Percentiles rank a stretch among this genome's conserved stretches.
Evolutionary conservation across 2,113 vertebrate genomes (phyloP).

Genomic region (Nannobrachium achirus): DNA sequence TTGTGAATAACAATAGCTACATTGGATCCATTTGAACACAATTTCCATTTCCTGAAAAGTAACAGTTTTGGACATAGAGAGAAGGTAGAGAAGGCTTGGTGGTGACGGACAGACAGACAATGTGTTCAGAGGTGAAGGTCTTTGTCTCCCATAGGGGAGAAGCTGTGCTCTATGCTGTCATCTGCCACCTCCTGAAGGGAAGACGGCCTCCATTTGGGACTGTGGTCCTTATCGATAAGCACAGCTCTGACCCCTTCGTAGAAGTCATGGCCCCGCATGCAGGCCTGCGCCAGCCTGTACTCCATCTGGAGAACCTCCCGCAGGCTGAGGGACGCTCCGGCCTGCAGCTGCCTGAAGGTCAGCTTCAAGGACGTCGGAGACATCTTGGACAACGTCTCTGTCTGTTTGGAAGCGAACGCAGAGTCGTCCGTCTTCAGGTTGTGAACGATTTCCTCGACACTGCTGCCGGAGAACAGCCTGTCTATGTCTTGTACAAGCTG

Average conservation of each 20-base stretch:
- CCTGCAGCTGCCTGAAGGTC: slow-evolving; percentile 85
- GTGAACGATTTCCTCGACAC: slow-evolving; percentile 87
- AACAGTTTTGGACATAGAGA: no score
- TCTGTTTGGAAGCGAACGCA: slow-evolving; percentile 87
- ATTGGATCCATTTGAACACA: no score
- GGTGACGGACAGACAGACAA: background rate
- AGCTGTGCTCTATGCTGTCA: slow-evolving; percentile 82
- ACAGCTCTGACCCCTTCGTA: slow-evolving; percentile 94
- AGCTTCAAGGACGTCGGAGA: slow-evolving; percentile 95
- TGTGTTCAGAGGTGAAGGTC: slow-evolving; percentile 84
- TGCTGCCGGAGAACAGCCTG: slow-evolving; percentile 87
- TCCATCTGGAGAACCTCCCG: slow-evolving; percentile 91
- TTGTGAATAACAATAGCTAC: no score
- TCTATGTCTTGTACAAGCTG: slow-evolving; percentile 89
- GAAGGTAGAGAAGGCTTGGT: slow-evolving; percentile 30
- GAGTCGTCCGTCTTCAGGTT: slow-evolving; percentile 89
- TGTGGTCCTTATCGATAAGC: slow-evolving; percentile 92
- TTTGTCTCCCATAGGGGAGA: slow-evolving; percentile 84
- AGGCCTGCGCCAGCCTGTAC: slow-evolving; percentile 90
- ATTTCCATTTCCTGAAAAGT: no score
- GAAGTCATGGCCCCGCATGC: slow-evolving; percentile 90
- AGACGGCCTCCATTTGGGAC: slow-evolving; percentile 89
- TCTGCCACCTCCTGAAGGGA: slow-evolving; percentile 85
- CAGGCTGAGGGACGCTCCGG: slow-evolving; percentile 85
- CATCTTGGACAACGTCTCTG: slow-evolving; percentile 88